Conservation (phyloP, 2,113 vertebrate species). For the Centropus unirufus region DNA sequence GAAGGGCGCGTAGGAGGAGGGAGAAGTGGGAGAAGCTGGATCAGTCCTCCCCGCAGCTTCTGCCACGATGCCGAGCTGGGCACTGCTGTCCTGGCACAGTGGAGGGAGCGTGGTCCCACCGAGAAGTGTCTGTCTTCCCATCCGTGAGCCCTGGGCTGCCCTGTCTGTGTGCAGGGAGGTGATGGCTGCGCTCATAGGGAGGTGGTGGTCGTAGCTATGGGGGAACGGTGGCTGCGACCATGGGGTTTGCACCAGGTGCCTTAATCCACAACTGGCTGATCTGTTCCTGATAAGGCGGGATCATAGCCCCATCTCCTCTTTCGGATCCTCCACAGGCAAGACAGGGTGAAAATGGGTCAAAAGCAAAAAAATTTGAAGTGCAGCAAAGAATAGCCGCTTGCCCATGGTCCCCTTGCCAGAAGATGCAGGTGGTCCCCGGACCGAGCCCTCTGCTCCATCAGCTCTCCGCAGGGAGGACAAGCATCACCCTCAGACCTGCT, state of each 20-base stretch:
- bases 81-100: rapidly evolving
- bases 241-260: not conserved
- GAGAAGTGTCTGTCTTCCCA: rapidly evolving
- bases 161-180: too few species aligned
- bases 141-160: rapidly evolving
- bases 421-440: too few species aligned
- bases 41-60: not conserved
- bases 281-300: not conserved
- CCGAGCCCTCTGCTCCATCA: not conserved
- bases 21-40: not conserved
- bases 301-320: rapidly evolving
- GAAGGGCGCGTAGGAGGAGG: not conserved
- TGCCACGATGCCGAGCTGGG: rapidly evolving
- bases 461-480: not conserved
- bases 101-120: not conserved
- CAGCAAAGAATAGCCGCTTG: not conserved
- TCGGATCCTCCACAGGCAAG: not conserved
- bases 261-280: rapidly evolving
- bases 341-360: not conserved
- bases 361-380: not conserved
- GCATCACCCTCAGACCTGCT: too few species aligned
- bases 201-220: not conserved
- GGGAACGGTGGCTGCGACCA: too few species aligned
- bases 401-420: not conserved
- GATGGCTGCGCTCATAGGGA: not conserved